Conservation (phyloP, 2,888 invertebrate genomes). For the Ecliptopera silaceata region DNA sequence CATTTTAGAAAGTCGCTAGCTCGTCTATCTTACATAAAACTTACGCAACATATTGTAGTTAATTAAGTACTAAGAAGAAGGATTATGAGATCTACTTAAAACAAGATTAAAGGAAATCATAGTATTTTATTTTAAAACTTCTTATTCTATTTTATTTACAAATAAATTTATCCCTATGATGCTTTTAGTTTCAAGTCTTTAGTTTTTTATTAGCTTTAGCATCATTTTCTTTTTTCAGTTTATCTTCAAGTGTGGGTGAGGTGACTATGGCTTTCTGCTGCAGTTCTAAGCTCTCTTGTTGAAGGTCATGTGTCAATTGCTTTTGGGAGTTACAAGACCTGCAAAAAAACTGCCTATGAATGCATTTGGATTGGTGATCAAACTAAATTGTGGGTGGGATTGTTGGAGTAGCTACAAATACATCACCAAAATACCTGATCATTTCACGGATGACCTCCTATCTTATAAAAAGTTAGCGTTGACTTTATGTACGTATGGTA, state of each 20-base stretch:
- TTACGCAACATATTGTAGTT: too few relatives aligned
- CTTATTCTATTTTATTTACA: conserved; percentile 28
- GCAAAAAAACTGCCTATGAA: conserved; percentile 29
- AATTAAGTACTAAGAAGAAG: too few relatives aligned
- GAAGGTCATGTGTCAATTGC: conserved; percentile 69
- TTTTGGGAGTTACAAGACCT: conserved; percentile 72
- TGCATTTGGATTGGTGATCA: conserved; percentile 16
- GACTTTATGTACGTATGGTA: too few relatives aligned
- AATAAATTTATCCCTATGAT: conserved; percentile 3
- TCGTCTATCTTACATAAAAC: too few relatives aligned
- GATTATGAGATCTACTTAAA: neutral
- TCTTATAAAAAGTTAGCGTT: too few relatives aligned
- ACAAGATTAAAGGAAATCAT: conserved; percentile 8
- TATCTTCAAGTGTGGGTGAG: conserved; percentile 67
- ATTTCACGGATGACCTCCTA: too few relatives aligned
- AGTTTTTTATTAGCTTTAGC: conserved; percentile 32
- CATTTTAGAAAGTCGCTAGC: too few relatives aligned
- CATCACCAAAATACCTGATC: neutral
- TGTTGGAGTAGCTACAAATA: conserved; percentile 5
- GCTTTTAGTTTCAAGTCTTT: conserved; percentile 12
- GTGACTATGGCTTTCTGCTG: conserved; percentile 73
- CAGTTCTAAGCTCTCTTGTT: conserved; percentile 74
- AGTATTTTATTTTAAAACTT: neutral
- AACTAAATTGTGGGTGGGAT: conserved; percentile 2
- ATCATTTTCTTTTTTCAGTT: conserved; percentile 53